Evolutionary conservation across 92 coral and sea anemone genomes (phyloP).

Genomic region (Zoanthus solanderi): DNA sequence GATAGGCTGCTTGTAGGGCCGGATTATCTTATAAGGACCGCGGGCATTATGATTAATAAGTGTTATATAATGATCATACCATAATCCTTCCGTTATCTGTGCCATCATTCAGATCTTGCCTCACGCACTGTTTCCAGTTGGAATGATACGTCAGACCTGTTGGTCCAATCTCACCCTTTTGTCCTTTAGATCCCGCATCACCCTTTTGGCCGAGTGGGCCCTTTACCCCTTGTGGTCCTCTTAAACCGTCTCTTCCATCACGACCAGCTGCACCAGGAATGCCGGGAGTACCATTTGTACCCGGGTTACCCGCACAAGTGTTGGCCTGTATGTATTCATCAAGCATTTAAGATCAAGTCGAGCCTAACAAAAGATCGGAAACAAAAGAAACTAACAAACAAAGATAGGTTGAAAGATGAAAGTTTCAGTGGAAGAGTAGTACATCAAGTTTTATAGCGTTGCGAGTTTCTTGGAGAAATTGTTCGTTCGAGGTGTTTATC

Average conservation of each 20-base stretch:
- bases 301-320: neutral
- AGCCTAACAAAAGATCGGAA: too few species aligned
- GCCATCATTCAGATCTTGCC: neutral
- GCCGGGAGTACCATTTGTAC: constrained; percentile 9
- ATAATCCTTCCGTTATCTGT: neutral
- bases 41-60: too few species aligned
- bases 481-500: too few species aligned
- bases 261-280: constrained; percentile 15
- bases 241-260: neutral
- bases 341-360: neutral
- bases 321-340: neutral
- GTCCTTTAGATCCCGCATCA: neutral
- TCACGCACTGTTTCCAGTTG: constrained; percentile 30
- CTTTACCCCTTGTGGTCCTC: neutral
- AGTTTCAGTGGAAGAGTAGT: too few species aligned
- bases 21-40: too few species aligned
- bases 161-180: constrained; percentile 20
- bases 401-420: too few species aligned
- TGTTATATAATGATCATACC: neutral
- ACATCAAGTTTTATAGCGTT: too few species aligned
- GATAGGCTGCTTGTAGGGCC: too few species aligned
- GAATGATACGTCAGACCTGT: constrained; percentile 22
- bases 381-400: too few species aligned
- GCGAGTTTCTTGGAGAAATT: too few species aligned
- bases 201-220: constrained; percentile 15